Evolutionary conservation across 2,888 invertebrate species (phyloP).

Genomic region (Spicauda simplicius): DNA sequence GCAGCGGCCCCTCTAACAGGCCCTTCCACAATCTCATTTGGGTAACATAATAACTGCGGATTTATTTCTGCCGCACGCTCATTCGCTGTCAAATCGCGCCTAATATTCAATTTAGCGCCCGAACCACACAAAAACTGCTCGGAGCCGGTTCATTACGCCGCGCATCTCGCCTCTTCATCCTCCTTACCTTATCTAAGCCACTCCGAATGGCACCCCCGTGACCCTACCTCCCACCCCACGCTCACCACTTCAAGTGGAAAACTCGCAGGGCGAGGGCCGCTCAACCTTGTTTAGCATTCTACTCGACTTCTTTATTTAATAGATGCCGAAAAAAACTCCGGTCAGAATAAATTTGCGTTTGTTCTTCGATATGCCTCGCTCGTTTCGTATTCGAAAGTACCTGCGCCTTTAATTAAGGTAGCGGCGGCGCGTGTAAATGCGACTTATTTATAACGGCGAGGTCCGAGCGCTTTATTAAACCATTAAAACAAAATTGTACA

Average conservation of each 20-base stretch:
- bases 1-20: constrained; percentile 70
- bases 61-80: constrained; percentile 81
- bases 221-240: constrained; percentile 57
- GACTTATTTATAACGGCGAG: constrained; percentile 66
- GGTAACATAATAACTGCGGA: constrained; percentile 83
- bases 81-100: constrained; percentile 82
- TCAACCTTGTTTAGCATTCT: constrained; percentile 85
- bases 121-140: constrained; percentile 83
- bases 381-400: constrained; percentile 68
- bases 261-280: constrained; percentile 82
- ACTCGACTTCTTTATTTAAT: constrained; percentile 84
- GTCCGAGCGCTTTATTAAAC: constrained; percentile 71
- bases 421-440: constrained; percentile 66
- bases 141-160: constrained; percentile 82
- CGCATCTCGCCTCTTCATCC: constrained; percentile 83
- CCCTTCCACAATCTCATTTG: constrained; percentile 79
- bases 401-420: constrained; percentile 73
- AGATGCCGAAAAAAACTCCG: constrained; percentile 79
- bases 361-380: constrained; percentile 72
- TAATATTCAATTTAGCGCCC: constrained; percentile 83
- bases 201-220: constrained; percentile 75
- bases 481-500: constrained; percentile 63
- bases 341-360: constrained; percentile 81
- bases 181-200: constrained; percentile 84
- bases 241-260: constrained; percentile 82